A percentile compares a stretch with the other conserved stretches of the same genome.
These are phyloP conservation scores for Junonia oenone DNA, from an alignment of 2,888 invertebrate species.

Conservation along the genomic window DNA sequence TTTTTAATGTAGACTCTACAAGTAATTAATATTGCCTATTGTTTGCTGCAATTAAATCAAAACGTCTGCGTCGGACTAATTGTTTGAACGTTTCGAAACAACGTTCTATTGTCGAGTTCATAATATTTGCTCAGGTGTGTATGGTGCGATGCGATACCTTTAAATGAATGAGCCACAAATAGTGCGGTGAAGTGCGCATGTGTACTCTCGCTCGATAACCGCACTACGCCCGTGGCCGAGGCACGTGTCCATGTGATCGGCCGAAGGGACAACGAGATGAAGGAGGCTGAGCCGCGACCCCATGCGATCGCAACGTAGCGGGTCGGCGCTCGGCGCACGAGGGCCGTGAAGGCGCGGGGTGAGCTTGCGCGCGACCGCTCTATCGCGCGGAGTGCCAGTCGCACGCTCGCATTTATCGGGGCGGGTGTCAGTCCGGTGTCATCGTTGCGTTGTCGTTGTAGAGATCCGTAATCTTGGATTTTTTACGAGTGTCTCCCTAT, in stretches of 20 bases:
- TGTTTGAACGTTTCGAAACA: constrained; percentile 51
- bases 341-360: constrained; percentile 40
- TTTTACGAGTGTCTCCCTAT: constrained; percentile 37
- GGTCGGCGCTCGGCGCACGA: constrained; percentile 21
- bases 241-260: constrained; percentile 59
- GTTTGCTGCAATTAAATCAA: constrained; percentile 7
- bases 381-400: constrained; percentile 47
- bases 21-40: background rate
- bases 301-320: constrained; percentile 29
- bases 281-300: constrained; percentile 56
- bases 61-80: constrained; percentile 35
- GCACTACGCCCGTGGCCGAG: constrained; percentile 60
- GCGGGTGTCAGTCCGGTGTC: constrained; percentile 47
- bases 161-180: constrained; percentile 64
- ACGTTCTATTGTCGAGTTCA: constrained; percentile 57
- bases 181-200: constrained; percentile 62
- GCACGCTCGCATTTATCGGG: constrained; percentile 58
- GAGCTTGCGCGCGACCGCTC: constrained; percentile 38
- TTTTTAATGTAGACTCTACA: background rate
- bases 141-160: constrained; percentile 45
- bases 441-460: constrained; percentile 42
- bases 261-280: constrained; percentile 41
- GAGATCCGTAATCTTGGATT: constrained; percentile 38
- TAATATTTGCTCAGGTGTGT: constrained; percentile 76
- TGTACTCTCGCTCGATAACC: constrained; percentile 71